A percentile compares a stretch with the other conserved stretches of the same genome.
Evolutionary conservation across 2,797 vertebrate species (phyloP).

Genomic region (Rousettus madagascariensis): DNA sequence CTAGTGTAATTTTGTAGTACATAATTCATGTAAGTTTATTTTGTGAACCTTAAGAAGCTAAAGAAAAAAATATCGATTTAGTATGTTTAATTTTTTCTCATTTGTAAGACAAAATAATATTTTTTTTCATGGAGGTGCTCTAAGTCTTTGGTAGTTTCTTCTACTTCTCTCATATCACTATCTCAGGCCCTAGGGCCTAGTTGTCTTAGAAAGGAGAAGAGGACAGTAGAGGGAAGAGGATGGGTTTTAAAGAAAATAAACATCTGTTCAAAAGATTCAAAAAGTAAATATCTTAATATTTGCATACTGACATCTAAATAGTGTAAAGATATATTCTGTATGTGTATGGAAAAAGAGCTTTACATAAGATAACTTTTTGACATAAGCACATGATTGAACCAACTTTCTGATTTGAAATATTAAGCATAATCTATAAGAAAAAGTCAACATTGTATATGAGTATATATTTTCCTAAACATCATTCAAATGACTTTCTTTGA

Average conservation of each 20-base stretch:
- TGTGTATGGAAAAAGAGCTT: not conserved
- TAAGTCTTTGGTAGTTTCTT: not conserved
- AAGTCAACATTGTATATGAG: constrained; percentile 25
- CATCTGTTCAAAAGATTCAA: constrained; percentile 14
- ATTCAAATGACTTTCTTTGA: constrained; percentile 10
- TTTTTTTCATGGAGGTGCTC: not conserved
- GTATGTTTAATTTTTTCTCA: constrained; percentile 7
- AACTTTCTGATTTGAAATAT: constrained; percentile 9
- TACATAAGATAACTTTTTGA: constrained; percentile 5
- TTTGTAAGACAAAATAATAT: not conserved
- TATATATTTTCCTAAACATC: not conserved
- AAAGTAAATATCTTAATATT: not conserved
- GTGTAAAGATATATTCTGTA: not conserved
- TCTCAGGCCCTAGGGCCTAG: not conserved
- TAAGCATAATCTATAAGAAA: not conserved
- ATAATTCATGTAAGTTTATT: not conserved
- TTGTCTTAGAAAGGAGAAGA: not conserved
- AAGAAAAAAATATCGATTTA: not conserved
- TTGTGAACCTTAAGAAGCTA: not conserved
- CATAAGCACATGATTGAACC: not conserved
- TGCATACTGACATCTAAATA: not conserved
- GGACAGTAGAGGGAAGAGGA: not conserved
- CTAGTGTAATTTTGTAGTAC: not conserved
- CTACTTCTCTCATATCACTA: not conserved
- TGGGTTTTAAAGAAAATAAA: constrained; percentile 25